phyloP scores from a whole-genome alignment of 2,797 vertebrate genomes.

The Manis javanica region DNA sequence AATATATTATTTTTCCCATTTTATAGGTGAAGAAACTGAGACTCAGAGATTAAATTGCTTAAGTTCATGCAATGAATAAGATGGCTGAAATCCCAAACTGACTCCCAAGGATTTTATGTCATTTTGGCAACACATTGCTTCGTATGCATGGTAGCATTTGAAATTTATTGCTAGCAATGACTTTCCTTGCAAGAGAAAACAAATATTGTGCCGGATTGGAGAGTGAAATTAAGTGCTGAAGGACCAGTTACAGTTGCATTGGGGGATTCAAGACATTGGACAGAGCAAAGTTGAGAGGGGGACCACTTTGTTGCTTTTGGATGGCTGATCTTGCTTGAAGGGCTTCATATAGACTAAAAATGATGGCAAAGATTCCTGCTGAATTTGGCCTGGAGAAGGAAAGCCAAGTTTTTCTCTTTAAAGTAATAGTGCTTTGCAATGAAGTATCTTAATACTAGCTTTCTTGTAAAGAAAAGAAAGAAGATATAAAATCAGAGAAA shows the following conservation, averaged over 20 bases:
- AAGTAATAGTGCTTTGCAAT: slow-evolving; percentile 63
- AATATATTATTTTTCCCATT: slow-evolving; percentile 53
- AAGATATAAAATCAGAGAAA: slow-evolving; percentile 47
- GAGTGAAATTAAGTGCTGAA: slow-evolving; percentile 59
- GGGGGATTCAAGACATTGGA: neutral
- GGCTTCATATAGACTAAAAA: slow-evolving; percentile 65
- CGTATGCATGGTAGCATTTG: slow-evolving; percentile 49
- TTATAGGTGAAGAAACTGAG: slow-evolving; percentile 63
- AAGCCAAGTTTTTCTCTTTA: slow-evolving; percentile 68
- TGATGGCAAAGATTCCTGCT: slow-evolving; percentile 42
- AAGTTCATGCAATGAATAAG: slow-evolving; percentile 61
- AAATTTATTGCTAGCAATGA: slow-evolving; percentile 60
- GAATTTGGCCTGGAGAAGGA: slow-evolving; percentile 53
- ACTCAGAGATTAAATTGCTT: slow-evolving; percentile 57
- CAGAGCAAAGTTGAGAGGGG: slow-evolving; percentile 41
- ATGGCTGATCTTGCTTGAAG: slow-evolving; percentile 57
- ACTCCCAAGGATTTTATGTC: slow-evolving; percentile 63
- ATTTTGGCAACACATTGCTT: slow-evolving; percentile 67
- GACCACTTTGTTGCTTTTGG: slow-evolving; percentile 25
- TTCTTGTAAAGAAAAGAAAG: slow-evolving; percentile 68
- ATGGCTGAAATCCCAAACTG: slow-evolving; percentile 59
- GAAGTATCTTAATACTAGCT: slow-evolving; percentile 61
- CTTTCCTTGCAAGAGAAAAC: slow-evolving; percentile 60
- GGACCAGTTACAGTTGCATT: slow-evolving; percentile 44
- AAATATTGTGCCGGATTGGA: slow-evolving; percentile 47